Evolutionary conservation across 2,888 invertebrate genomes (phyloP).

Genomic region (Himalopsyche anomala): DNA sequence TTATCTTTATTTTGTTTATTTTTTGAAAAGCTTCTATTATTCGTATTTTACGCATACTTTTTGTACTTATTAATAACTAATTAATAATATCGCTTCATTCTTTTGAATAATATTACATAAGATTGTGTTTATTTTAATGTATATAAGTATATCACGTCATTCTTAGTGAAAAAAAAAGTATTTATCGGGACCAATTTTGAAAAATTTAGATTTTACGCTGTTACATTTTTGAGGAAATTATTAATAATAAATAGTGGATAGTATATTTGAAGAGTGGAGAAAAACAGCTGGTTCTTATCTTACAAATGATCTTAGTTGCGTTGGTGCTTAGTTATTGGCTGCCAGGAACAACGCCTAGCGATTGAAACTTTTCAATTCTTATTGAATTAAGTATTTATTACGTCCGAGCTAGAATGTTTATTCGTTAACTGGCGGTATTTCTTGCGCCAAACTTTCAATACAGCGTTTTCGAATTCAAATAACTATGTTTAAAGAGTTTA

Average conservation of each 20-base stretch:
- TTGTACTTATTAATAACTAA: conserved; percentile 35
- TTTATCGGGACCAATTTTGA: conserved; percentile 36
- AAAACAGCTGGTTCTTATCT: too few relatives aligned
- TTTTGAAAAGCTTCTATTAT: conserved; percentile 31
- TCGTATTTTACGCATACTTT: background rate
- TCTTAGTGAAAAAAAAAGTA: conserved; percentile 13
- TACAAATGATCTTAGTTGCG: too few relatives aligned
- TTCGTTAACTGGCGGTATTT: too few relatives aligned
- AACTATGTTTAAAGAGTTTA: background rate
- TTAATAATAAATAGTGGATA: background rate
- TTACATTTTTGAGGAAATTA: background rate
- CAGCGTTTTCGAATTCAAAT: too few relatives aligned
- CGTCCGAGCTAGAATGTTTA: too few relatives aligned
- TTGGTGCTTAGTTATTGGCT: too few relatives aligned
- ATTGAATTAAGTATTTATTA: too few relatives aligned
- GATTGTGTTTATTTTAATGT: conserved; percentile 24
- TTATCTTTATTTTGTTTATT: conserved; percentile 32
- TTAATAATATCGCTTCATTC: background rate
- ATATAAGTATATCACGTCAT: background rate
- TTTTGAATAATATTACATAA: background rate
- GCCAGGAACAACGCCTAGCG: too few relatives aligned
- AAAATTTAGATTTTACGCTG: conserved; percentile 7
- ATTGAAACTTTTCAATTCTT: too few relatives aligned
- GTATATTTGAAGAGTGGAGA: too few relatives aligned
- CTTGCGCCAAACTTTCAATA: too few relatives aligned